Evolutionary conservation across 2,888 invertebrate genomes (phyloP).

Genomic region (Alviniconcha strummeri): DNA sequence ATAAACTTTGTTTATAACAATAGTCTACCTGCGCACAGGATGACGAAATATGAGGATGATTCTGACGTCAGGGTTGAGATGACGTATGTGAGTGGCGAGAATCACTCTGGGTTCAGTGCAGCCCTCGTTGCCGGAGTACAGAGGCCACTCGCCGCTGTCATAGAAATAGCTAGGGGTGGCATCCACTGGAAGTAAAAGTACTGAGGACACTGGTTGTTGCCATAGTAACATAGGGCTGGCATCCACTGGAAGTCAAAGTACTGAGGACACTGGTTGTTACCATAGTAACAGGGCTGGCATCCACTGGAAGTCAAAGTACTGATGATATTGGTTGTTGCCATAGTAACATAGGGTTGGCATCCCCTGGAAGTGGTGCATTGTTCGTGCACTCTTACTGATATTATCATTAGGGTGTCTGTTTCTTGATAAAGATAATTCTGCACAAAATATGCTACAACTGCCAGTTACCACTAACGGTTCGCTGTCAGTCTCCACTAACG

Average conservation of each 20-base stretch:
- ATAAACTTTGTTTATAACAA: no score
- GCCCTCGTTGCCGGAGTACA: constrained; percentile 29
- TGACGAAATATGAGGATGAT: constrained; percentile 29
- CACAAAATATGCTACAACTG: no score
- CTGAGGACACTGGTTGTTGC: constrained; percentile 17
- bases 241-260: constrained; percentile 6
- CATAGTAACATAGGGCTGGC: constrained; percentile 33
- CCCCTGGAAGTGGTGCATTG: not conserved
- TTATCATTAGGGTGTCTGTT: no score
- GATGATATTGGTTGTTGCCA: constrained; percentile 19
- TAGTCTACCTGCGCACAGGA: constrained; percentile 30
- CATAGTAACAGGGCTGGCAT: constrained; percentile 32
- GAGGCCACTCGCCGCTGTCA: constrained; percentile 22
- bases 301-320: not conserved
- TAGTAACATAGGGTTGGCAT: constrained; percentile 34
- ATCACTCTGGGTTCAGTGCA: constrained; percentile 34
- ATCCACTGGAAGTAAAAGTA: constrained; percentile 7
- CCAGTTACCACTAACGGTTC: no score
- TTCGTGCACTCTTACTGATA: no score
- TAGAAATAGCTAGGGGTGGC: constrained; percentile 33
- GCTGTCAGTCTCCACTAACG: no score
- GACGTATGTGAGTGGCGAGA: constrained; percentile 25
- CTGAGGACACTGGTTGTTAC: constrained; percentile 17
- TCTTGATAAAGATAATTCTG: no score
- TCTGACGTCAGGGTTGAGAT: constrained; percentile 24